Evolutionary conservation across 2,888 invertebrate genomes (phyloP).

Genomic region (Globia sparganii): DNA sequence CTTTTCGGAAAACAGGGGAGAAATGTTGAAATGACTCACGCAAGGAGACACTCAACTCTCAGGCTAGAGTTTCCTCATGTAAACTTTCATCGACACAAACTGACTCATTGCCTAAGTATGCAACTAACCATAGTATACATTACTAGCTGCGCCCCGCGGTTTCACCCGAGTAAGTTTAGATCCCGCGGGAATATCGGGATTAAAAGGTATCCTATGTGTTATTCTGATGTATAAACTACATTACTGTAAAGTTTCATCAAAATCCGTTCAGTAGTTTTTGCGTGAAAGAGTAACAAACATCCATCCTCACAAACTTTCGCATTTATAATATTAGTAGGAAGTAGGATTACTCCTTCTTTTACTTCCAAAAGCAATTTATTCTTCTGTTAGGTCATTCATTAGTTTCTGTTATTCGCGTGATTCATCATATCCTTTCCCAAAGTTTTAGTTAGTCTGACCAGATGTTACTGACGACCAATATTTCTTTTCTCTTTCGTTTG

Average conservation of each 20-base stretch:
- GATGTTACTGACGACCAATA: slow-evolving; percentile 41
- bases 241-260: too few species aligned
- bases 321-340: too few species aligned
- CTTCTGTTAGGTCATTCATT: slow-evolving; percentile 5
- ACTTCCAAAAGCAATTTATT: slow-evolving; percentile 28
- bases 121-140: background rate
- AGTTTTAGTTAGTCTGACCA: slow-evolving; percentile 42
- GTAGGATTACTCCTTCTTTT: slow-evolving; percentile 14
- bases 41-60: background rate
- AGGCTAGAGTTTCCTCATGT: background rate
- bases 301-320: too few species aligned
- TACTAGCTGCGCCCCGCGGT: too few species aligned
- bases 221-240: too few species aligned
- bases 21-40: background rate
- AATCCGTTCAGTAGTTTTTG: too few species aligned
- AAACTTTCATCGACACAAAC: background rate
- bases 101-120: slow-evolving; percentile 16
- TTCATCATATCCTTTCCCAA: slow-evolving; percentile 31
- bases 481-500: slow-evolving; percentile 33
- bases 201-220: too few species aligned
- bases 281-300: too few species aligned
- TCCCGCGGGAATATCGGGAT: too few species aligned
- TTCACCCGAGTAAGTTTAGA: too few species aligned
- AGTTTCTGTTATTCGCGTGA: slow-evolving; percentile 13
- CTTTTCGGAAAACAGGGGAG: background rate